Evolutionary conservation across 2,113 vertebrate species (phyloP).

Genomic region (Phainopepla nitens): DNA sequence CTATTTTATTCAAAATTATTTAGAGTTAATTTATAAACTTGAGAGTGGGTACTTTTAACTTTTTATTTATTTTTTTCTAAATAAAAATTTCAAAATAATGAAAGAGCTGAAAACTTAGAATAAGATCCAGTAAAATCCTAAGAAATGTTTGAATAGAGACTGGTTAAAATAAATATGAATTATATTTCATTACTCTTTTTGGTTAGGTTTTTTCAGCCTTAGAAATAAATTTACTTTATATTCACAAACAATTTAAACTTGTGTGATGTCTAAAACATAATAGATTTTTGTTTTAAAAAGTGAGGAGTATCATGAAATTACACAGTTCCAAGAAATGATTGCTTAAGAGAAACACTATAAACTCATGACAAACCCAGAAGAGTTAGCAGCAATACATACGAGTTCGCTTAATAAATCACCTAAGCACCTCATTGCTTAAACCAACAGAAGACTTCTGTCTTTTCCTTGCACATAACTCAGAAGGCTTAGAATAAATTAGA

Average conservation of each 20-base stretch:
- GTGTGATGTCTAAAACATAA: neutral
- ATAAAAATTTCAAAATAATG: neutral
- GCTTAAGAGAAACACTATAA: conserved; percentile 1
- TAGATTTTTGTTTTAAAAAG: conserved; percentile 16
- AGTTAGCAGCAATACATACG: neutral
- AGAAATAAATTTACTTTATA: neutral
- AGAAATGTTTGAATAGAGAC: neutral
- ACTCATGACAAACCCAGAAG: conserved; percentile 14
- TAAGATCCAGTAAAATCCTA: neutral
- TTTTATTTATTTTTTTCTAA: neutral
- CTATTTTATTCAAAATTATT: neutral
- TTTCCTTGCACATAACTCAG: conserved; percentile 10
- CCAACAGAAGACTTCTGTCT: conserved; percentile 12
- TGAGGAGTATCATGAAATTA: neutral
- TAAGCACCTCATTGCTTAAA: conserved; percentile 43
- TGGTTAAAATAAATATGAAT: neutral
- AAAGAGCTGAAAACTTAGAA: neutral
- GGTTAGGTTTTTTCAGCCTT: neutral
- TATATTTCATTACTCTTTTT: neutral
- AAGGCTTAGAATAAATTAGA: neutral
- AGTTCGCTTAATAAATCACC: conserved; percentile 29
- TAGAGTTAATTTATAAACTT: neutral
- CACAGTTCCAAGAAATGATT: conserved; percentile 10
- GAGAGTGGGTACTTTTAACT: neutral
- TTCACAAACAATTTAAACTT: conserved; percentile 26